phyloP scores from a whole-genome alignment of 1,140 invertebrate genomes.

The Drosophila ercepeae region DNA sequence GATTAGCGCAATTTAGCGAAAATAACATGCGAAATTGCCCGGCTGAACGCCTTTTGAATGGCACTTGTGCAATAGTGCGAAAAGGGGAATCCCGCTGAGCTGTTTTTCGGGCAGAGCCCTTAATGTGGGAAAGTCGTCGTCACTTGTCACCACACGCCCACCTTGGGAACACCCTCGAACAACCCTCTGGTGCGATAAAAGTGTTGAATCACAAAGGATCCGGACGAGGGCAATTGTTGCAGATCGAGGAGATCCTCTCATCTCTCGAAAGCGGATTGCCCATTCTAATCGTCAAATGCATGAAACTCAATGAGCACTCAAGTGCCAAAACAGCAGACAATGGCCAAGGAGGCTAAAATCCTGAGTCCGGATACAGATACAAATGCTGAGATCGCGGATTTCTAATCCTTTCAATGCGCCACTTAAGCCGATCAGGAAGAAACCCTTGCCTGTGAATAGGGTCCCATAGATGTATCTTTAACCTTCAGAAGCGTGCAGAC shows the following conservation, averaged over 20 bases:
- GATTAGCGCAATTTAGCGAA: conserved; percentile 82
- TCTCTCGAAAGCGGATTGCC: conserved; percentile 51
- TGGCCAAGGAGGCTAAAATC: conserved; percentile 28
- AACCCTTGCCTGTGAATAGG: conserved; percentile 34
- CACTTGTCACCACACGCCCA: conserved; percentile 75
- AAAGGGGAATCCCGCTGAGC: conserved; percentile 43
- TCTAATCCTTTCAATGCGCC: conserved; percentile 81
- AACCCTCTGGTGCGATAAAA: conserved; percentile 38
- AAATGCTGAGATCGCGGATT: conserved; percentile 30
- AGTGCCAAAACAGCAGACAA: conserved; percentile 37
- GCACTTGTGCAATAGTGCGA: conserved; percentile 48
- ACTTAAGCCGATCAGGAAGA: conserved; percentile 78
- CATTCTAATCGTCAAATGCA: conserved; percentile 71
- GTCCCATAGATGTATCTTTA: conserved; percentile 11
- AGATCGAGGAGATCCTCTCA: conserved; percentile 57
- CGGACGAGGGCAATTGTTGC: conserved; percentile 49
- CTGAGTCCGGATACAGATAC: conserved; percentile 16
- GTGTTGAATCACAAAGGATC: conserved; percentile 50
- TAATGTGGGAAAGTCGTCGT: conserved; percentile 70
- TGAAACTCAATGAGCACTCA: conserved; percentile 75
- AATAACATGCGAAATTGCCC: conserved; percentile 76
- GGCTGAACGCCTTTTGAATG: conserved; percentile 73
- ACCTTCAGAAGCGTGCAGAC: conserved; percentile 53
- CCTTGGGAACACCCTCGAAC: conserved; percentile 38
- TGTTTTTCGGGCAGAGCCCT: conserved; percentile 38